These are phyloP conservation scores for Glossophaga mutica DNA, from an alignment of 2,797 vertebrate genomes.

Conservation along the genomic window DNA sequence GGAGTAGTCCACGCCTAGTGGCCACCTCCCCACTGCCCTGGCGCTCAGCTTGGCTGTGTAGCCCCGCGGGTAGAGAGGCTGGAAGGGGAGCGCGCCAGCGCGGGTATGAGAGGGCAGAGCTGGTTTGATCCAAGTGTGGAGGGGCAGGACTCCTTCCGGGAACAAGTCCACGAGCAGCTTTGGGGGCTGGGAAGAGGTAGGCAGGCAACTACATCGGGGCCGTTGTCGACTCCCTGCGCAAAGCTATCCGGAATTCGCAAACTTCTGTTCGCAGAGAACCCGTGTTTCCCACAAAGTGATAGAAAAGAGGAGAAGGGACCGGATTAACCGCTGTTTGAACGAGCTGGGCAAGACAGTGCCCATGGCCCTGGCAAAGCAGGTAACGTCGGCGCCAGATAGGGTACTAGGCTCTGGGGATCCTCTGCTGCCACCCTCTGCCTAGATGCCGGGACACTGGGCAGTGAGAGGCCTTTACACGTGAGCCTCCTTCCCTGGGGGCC, in stretches of 20 bases:
- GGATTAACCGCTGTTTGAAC: slow-evolving; percentile 94
- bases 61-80: not conserved
- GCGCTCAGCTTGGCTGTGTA: not conserved
- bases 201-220: not conserved
- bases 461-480: rapidly evolving
- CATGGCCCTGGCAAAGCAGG: slow-evolving; percentile 97
- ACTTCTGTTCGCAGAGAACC: slow-evolving; percentile 86
- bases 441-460: not conserved
- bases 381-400: slow-evolving; percentile 60
- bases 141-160: not conserved
- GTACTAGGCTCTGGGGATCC: not conserved
- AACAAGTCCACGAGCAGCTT: not conserved
- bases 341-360: slow-evolving; percentile 95
- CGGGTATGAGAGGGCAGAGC: not conserved
- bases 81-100: not conserved
- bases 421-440: not conserved
- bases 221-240: not conserved
- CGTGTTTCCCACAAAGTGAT: slow-evolving; percentile 98
- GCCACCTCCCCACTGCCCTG: not conserved
- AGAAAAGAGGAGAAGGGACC: slow-evolving; percentile 93
- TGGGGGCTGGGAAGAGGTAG: not conserved
- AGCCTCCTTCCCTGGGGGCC: too few relatives aligned
- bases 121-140: not conserved
- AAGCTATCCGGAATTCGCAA: not conserved
- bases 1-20: not conserved